phyloP scores from a whole-genome alignment of 2,888 invertebrate genomes.

The Thelaira solivaga region DNA sequence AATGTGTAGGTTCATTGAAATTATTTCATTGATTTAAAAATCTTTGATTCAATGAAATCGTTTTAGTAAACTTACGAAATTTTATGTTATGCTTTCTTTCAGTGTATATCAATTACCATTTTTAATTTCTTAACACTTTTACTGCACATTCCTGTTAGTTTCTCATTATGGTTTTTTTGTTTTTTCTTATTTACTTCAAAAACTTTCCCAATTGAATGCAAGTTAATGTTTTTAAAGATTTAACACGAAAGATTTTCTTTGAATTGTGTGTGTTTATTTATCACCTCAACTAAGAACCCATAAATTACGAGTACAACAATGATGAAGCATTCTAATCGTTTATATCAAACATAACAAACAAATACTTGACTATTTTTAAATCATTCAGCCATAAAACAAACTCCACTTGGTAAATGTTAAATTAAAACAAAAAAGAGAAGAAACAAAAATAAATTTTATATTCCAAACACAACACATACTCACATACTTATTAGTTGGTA shows the following conservation, averaged over 20 bases:
- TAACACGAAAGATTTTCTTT: not conserved
- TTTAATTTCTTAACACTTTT: no score
- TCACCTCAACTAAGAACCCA: not conserved
- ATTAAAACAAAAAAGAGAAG: not conserved
- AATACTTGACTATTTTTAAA: not conserved
- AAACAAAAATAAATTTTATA: not conserved
- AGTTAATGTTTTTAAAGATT: not conserved
- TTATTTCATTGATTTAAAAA: no score
- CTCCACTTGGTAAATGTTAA: not conserved
- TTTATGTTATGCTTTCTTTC: no score
- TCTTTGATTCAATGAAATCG: no score
- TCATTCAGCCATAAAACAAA: constrained; percentile 7
- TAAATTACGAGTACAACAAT: constrained; percentile 6
- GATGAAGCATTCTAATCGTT: not conserved
- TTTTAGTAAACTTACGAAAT: no score
- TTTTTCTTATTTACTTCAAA: no score
- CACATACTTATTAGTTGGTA: no score
- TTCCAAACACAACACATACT: constrained; percentile 9
- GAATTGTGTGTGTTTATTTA: not conserved
- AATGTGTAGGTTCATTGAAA: no score
- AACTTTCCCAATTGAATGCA: not conserved
- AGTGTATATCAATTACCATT: no score
- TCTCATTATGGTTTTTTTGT: no score
- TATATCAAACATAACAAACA: not conserved
- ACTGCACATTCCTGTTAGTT: no score